Percentiles rank a stretch among this genome's conserved stretches.
Evolutionary conservation across 2,888 invertebrate species (phyloP).

Genomic region (Caenorhabditis sp.): DNA sequence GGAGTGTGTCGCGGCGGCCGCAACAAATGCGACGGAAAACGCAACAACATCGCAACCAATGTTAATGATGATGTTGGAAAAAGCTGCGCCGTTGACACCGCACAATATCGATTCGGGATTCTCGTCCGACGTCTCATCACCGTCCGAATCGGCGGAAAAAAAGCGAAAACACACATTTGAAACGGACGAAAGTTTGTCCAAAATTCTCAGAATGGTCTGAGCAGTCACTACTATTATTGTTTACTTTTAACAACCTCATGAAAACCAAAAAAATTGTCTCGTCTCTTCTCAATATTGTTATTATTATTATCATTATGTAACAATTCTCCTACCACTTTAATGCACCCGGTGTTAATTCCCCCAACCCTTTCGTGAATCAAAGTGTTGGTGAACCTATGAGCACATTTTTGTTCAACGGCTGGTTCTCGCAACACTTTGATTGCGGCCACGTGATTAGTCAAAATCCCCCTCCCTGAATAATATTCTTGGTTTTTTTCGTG

Average conservation of each 20-base stretch:
- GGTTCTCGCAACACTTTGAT: neutral
- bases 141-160: slow-evolving; percentile 24
- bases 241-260: too few relatives aligned
- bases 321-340: neutral
- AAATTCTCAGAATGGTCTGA: slow-evolving; percentile 13
- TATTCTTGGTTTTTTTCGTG: neutral
- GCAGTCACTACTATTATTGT: too few relatives aligned
- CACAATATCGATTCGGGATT: slow-evolving; percentile 48
- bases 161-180: slow-evolving; percentile 14
- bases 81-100: slow-evolving; percentile 26
- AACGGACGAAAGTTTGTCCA: slow-evolving; percentile 28
- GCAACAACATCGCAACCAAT: neutral
- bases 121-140: slow-evolving; percentile 40
- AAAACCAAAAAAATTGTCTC: neutral
- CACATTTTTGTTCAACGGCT: too few relatives aligned
- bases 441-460: slow-evolving; percentile 28
- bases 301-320: neutral
- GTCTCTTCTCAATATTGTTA: neutral
- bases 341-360: slow-evolving; percentile 6
- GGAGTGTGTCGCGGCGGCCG: neutral
- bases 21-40: neutral
- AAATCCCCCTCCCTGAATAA: slow-evolving; percentile 19
- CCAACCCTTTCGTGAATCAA: slow-evolving; percentile 30
- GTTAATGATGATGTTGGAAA: neutral
- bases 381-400: slow-evolving; percentile 33